Evolutionary conservation across 1,140 invertebrate species (phyloP), one percentile per base, ranked within the genome.

Genomic region (Mesaphorura yosii): DNA sequence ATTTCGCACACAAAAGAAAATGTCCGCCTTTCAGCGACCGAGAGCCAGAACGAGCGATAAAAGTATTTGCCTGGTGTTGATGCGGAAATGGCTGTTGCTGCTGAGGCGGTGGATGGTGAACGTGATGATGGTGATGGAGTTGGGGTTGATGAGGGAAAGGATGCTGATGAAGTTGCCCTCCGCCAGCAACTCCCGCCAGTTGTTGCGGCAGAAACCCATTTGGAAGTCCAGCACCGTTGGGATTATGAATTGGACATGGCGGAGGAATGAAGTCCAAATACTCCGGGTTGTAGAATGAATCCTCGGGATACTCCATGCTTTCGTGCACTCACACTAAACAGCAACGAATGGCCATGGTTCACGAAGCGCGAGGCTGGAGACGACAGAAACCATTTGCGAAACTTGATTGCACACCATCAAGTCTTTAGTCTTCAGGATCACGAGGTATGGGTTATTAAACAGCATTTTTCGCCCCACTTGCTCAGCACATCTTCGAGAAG

Each of bases 191-290:
- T n/a, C n/a, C n/a, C 25, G 57, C 52, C n/a, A 52, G 54, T 34
- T 57, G 55, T 38, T 60, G 51, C 34, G 55, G 62, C 38, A 65
- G 60, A 27, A 53, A 63, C 19, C 60, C 60, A 53, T 63, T 63
- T 25, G 57, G 53, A 27, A 59, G 57, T 31, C 41, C 45, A 31
- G 52, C 47, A 37, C 58, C 48, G 29, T 38, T 46, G 26, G 60
- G 60, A 54, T 63, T 63, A 47, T 63, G 60, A 47, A 63, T 63
- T 37, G 60, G 60, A 59, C 60, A 63, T 22, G 60, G 60, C 51
- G 60, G 60, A 55, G 60, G 60, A 39, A 59, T 46, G 48, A 60
- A 63, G 45, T 63, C 60, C 53, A 63, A 54, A 40, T 51, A 63
- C 38, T 63, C 60, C 19, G 57, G 60, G 42, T 57, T 47, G 50